A percentile compares a stretch with the other conserved stretches of the same genome.
Evolutionary conservation across 2,113 vertebrate genomes (phyloP).

Genomic region (Pholis gunnellus): DNA sequence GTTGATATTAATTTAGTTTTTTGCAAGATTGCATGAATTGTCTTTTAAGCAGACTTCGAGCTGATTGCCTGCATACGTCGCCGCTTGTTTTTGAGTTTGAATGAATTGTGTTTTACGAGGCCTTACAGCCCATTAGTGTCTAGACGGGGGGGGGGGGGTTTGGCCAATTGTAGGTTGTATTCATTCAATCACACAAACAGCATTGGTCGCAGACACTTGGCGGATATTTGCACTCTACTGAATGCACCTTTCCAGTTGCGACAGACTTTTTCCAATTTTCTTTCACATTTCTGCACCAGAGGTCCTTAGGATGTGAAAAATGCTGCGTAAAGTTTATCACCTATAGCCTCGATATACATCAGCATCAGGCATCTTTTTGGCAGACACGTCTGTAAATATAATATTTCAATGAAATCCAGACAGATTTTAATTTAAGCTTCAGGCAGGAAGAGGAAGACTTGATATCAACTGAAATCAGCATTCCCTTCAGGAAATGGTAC

Average conservation of each 20-base stretch:
- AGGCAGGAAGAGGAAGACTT: constrained; percentile 17
- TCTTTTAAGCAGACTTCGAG: background rate
- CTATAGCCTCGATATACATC: background rate
- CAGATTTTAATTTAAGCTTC: constrained; percentile 20
- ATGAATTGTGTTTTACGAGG: background rate
- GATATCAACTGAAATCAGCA: constrained; percentile 38
- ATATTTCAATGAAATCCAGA: constrained; percentile 22
- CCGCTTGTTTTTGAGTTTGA: background rate
- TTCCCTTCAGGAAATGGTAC: constrained; percentile 39
- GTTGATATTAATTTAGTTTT: background rate
- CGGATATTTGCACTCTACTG: background rate
- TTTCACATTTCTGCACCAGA: background rate
- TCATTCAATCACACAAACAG: background rate
- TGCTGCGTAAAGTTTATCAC: background rate
- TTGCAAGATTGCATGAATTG: background rate
- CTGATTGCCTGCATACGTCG: background rate
- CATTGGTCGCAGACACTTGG: background rate
- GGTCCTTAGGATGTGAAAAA: background rate
- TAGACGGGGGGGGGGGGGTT: background rate
- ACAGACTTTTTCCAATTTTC: background rate
- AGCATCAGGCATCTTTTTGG: constrained; percentile 1
- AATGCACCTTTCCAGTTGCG: background rate
- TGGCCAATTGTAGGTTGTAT: background rate
- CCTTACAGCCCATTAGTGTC: background rate
- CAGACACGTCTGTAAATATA: constrained; percentile 13